A percentile compares a stretch with the other conserved stretches of the same genome.
These are phyloP conservation scores for Rallus limicola DNA, from an alignment of 2,113 vertebrate species.

Conservation along the genomic window DNA sequence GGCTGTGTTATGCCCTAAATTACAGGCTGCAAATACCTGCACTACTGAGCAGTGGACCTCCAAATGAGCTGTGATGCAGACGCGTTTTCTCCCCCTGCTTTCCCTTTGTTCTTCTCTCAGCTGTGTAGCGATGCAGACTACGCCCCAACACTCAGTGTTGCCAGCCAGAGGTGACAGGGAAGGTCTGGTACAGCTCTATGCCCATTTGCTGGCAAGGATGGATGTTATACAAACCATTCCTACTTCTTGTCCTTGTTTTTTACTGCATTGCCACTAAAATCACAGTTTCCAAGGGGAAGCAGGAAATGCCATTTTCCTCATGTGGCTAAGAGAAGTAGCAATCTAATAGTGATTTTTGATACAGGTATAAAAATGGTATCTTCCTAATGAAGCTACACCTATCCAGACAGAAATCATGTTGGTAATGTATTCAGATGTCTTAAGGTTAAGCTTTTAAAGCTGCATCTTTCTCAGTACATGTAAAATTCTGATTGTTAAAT, in stretches of 20 bases:
- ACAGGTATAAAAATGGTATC: not conserved
- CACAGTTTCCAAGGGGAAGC: not conserved
- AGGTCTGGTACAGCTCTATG: not conserved
- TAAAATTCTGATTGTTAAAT: not conserved
- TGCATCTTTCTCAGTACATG: not conserved
- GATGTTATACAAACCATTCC: not conserved
- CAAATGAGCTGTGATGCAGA: not conserved
- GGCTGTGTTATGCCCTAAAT: not conserved
- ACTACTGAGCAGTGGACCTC: slow-evolving; percentile 9
- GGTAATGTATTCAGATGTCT: not conserved
- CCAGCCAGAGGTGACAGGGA: not conserved
- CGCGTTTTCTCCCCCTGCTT: not conserved
- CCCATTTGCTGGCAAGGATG: not conserved
- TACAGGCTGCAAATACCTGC: not conserved
- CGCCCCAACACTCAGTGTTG: not conserved
- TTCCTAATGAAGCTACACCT: not conserved
- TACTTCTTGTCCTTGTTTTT: not conserved
- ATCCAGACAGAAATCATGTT: not conserved
- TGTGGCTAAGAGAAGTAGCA: not conserved
- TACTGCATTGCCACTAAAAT: not conserved
- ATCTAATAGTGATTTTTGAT: not conserved
- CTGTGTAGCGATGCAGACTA: not conserved
- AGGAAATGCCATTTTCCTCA: not conserved
- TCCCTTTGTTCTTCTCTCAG: slow-evolving; percentile 9
- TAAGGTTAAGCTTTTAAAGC: not conserved